Evolutionary conservation across 2,113 vertebrate species (phyloP), one percentile per base, ranked within the genome.

Genomic region (Tapirus terrestris): DNA sequence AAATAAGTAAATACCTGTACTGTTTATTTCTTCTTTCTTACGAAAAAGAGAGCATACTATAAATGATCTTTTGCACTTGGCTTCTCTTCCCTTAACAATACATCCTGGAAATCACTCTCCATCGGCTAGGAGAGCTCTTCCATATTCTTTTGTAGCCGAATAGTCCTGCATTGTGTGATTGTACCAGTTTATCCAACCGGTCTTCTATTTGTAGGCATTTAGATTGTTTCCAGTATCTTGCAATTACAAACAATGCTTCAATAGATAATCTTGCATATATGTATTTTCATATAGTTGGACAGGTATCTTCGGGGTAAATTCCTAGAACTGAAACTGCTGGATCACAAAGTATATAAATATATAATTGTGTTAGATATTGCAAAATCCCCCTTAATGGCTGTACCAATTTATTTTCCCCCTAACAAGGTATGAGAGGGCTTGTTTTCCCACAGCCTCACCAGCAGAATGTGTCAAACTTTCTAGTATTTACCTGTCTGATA

Each of bases 21-120:
- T 33, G 33, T 79, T 72, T 94, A 51, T 18, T 89, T 87, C 60
- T 70, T 58, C 48, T 94, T 96, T 89, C 56, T 91, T 75, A 63
- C 65, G 21, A 43, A 96, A 94, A 68, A 65, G 53, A 67, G 3
- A 82, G 36, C 10, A 63, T 76, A 25, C 51, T 53, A 1, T 48
- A 51, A 70, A 43, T 90, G 56, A 82, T 17, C n/a, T 72, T 73
- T 73, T 60, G 23, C 5, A n/a, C 45, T 67, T n/a, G 58, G 17
- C 39, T 63, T 84, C 79, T 39, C 48, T 56, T 23, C 73, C 39
- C n/a, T 93, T 53, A 70, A 25, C 7, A 36, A 36, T 33, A 23
- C 73, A 45, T 80, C 48, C 61, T 58, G 14, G 70, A 90, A 92
- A 61, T 89, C 51, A 27, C 36, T 77, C 18, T 17, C 56, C 12